phyloP scores from a whole-genome alignment of 92 coral and sea anemone genomes.

The Anthopleura xanthogrammica region DNA sequence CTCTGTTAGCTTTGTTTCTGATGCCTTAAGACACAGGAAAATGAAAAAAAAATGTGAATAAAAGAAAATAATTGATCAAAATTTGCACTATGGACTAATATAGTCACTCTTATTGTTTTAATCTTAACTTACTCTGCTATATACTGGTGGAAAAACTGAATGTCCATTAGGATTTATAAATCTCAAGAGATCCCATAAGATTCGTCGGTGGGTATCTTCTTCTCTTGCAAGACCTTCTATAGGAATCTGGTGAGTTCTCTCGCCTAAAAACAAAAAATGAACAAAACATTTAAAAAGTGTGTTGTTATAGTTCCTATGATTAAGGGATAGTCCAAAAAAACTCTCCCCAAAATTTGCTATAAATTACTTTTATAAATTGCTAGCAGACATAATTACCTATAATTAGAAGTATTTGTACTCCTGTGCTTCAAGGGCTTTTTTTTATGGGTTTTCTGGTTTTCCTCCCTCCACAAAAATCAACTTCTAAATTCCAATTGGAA shows the following conservation, averaged over 20 bases:
- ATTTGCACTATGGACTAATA: not conserved
- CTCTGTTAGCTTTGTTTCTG: conserved; percentile 90
- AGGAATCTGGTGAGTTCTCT: conserved; percentile 91
- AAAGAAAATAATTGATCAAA: not conserved
- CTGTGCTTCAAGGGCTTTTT: no score
- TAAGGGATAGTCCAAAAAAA: no score
- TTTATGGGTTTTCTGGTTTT: no score
- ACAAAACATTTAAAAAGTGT: no score
- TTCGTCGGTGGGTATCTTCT: conserved; percentile 64
- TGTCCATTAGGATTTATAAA: conserved; percentile 83
- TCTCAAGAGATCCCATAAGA: conserved; percentile 74
- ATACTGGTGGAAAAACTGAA: conserved; percentile 80
- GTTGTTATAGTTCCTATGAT: no score
- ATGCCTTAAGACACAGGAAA: conserved; percentile 48
- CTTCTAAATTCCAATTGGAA: no score
- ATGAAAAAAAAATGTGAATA: not conserved
- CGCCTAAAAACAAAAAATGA: conserved; percentile 51
- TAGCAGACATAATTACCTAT: no score
- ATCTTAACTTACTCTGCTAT: conserved; percentile 67
- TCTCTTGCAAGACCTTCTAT: conserved; percentile 76
- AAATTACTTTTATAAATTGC: no score
- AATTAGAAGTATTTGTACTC: no score
- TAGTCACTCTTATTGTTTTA: no score
- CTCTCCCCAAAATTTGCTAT: no score
- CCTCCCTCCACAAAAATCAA: no score